A percentile compares a stretch with the other conserved stretches of the same genome.
These are phyloP conservation scores for Danio kyathit DNA, from an alignment of 2,797 vertebrate genomes.

Conservation along the genomic window DNA sequence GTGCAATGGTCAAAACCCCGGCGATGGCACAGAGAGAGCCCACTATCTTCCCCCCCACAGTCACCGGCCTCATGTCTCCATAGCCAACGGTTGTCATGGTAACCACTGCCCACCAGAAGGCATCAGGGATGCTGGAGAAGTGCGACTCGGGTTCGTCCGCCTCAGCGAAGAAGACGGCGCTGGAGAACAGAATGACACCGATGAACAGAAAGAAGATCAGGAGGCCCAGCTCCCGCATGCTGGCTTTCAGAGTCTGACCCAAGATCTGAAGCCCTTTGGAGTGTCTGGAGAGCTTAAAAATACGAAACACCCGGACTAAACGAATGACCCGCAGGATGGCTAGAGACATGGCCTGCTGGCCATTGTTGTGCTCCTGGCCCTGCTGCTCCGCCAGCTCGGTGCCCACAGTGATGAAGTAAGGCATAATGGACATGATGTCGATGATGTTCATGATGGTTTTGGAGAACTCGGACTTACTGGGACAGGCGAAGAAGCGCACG, in stretches of 20 bases:
- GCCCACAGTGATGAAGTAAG: constrained; percentile 96
- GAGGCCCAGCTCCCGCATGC: constrained; percentile 94
- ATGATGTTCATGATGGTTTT: constrained; percentile 94
- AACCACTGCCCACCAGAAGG: constrained; percentile 98
- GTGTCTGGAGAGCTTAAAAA: constrained; percentile 95
- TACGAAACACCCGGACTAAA: constrained; percentile 93
- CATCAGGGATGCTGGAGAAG: constrained; percentile 97
- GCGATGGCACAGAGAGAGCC: constrained; percentile 96
- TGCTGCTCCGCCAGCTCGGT: constrained; percentile 92
- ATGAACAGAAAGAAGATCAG: constrained; percentile 99
- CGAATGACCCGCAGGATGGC: constrained; percentile 96
- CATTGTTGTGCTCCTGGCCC: constrained; percentile 81
- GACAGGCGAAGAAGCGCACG: constrained; percentile 92
- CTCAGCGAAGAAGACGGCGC: constrained; percentile 94
- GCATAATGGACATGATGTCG: constrained; percentile 94
- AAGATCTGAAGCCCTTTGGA: constrained; percentile 97
- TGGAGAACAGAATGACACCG: constrained; percentile 97
- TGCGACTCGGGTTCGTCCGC: constrained; percentile 92
- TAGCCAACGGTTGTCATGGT: constrained; percentile 99
- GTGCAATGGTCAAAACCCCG: constrained; percentile 93
- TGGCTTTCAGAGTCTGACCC: constrained; percentile 94
- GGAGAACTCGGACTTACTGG: constrained; percentile 90
- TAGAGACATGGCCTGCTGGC: constrained; percentile 94
- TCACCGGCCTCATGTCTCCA: constrained; percentile 95
- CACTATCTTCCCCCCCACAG: constrained; percentile 95